These are phyloP conservation scores for Deilephila porcellus DNA, from an alignment of 2,888 invertebrate genomes.

Conservation along the genomic window DNA sequence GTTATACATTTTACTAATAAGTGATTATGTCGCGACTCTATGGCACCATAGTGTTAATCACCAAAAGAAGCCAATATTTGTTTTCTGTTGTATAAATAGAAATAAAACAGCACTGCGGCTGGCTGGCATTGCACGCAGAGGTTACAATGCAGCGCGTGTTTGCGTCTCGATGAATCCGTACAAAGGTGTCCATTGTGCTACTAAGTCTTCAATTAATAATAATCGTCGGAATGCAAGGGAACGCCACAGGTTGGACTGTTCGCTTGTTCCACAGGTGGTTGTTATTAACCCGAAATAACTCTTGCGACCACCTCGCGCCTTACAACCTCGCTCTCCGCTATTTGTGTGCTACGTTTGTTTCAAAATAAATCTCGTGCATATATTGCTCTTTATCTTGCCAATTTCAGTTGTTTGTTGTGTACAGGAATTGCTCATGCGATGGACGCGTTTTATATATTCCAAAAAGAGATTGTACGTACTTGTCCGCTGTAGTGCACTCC, in stretches of 20 bases:
- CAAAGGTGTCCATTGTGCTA: constrained; percentile 19
- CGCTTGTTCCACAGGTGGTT: constrained; percentile 65
- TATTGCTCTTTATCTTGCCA: no score
- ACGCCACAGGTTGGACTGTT: constrained; percentile 64
- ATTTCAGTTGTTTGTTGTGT: background rate
- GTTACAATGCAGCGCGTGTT: constrained; percentile 11
- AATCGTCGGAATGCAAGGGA: constrained; percentile 42
- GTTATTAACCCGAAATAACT: constrained; percentile 65
- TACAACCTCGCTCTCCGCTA: constrained; percentile 31
- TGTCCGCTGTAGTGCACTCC: no score
- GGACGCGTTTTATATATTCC: no score
- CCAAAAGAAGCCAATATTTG: background rate
- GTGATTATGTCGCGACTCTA: no score
- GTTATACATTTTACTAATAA: no score
- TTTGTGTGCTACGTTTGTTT: constrained; percentile 34
- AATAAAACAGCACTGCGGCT: background rate
- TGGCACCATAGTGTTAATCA: background rate
- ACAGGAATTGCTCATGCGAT: background rate
- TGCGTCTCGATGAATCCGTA: constrained; percentile 27
- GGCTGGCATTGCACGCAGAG: background rate
- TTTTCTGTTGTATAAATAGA: background rate
- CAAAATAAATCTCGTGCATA: background rate
- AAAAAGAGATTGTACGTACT: background rate
- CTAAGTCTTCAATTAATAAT: constrained; percentile 17
- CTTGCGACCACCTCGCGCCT: constrained; percentile 37